Evolutionary conservation across 2,888 invertebrate species (phyloP).

Genomic region (Trichopria drosophilae): DNA sequence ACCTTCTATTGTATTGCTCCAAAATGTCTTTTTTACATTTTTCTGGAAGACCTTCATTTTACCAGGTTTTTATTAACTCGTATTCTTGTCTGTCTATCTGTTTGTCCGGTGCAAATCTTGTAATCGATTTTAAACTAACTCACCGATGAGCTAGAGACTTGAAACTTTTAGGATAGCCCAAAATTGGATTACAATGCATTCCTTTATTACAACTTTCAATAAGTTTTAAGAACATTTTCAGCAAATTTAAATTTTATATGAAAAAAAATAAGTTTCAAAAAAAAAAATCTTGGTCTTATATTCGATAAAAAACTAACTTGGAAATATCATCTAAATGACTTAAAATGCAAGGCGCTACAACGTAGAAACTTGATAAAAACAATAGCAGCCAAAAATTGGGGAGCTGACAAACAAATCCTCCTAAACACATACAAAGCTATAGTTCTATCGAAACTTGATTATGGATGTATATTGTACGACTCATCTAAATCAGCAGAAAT

Average conservation of each 20-base stretch:
- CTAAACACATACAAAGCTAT: background rate
- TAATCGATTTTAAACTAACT: no score
- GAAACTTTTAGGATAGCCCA: no score
- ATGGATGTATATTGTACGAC: slow-evolving; percentile 13
- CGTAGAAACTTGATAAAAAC: slow-evolving; percentile 15
- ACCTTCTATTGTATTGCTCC: slow-evolving; percentile 8
- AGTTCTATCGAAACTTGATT: slow-evolving; percentile 6
- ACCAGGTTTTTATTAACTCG: slow-evolving; percentile 15
- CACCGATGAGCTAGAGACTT: no score
- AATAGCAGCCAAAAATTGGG: no score
- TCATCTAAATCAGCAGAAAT: slow-evolving; percentile 10
- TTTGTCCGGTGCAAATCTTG: no score
- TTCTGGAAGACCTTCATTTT: slow-evolving; percentile 10
- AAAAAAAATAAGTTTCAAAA: no score
- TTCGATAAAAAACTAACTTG: slow-evolving; percentile 26
- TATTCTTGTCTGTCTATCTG: no score
- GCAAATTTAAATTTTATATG: no score
- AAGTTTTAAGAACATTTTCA: no score
- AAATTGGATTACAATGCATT: no score
- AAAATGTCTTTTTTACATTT: slow-evolving; percentile 14
- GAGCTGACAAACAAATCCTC: slow-evolving; percentile 11
- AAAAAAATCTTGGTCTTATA: slow-evolving; percentile 24
- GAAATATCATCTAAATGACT: slow-evolving; percentile 19
- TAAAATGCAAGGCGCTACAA: slow-evolving; percentile 13
- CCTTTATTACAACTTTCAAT: no score